Evolutionary conservation across 2,888 invertebrate genomes (phyloP), one percentile per base, ranked within the genome.

Genomic region (Ormyrus labotus): DNA sequence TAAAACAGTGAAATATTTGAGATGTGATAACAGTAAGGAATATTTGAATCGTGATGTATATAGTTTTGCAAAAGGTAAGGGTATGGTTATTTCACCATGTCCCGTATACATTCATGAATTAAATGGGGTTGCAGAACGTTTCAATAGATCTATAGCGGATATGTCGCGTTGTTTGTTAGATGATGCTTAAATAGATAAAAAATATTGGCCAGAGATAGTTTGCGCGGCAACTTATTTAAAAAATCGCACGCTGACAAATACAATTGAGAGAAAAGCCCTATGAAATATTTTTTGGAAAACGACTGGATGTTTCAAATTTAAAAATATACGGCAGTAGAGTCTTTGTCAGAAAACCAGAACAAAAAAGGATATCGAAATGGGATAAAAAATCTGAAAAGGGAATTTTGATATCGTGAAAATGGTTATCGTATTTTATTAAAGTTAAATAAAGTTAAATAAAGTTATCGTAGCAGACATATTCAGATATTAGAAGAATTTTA

Each of bases 41-140:
- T 57, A 57, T n/a, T 57, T 57, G 57, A 57, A 57, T 57, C n/a
- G 11, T 57, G 57, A 57, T 57, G 57, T 57, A 57, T 57, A 13
- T 13, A 13, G 13, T 13, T 13, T 13, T 13, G 13, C 13, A 13
- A 13, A 13, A 13, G 13, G 13, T n/a, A 57, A 57, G n/a, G 11
- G 57, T 57, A 9, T 57, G 11, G 57, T 57, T 11, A 57, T 57
- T 57, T 57, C 6, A 57, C 57, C 5, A 10, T 57, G 3, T 57
- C 57, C 57, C n/a, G 57, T 57, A 57, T n/a, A 13, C 13, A 0
- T 13, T 13, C 13, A 13, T 13, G 13, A 13, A 13, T 13, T 13
- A 0, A 13, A 13, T 13, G 13, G 13, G 13, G 13, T 13, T 13
- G 13, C 13, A 13, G 13, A 13, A 13, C 13, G 13, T 13, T 13